These are phyloP conservation scores for Phylloscopus trochilus DNA, from an alignment of 2,113 vertebrate species.

Conservation along the genomic window DNA sequence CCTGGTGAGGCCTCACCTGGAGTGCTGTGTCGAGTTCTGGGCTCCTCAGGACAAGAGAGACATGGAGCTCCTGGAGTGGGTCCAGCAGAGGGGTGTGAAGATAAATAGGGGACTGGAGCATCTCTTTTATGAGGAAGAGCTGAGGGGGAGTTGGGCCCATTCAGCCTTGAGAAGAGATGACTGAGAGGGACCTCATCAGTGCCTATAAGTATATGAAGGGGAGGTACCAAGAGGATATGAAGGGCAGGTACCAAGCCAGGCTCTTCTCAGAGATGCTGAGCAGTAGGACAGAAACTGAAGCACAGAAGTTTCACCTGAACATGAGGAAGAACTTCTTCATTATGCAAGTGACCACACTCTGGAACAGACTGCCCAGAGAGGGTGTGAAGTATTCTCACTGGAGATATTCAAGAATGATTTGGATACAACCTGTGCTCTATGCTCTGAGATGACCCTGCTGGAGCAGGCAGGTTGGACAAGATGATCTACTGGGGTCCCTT, in stretches of 20 bases:
- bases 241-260: neutral
- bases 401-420: neutral
- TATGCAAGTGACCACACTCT: accelerated
- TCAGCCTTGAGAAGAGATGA: neutral
- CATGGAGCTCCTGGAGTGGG: neutral
- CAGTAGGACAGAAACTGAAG: neutral
- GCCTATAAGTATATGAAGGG: neutral
- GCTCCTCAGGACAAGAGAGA: neutral
- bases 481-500: neutral
- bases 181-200: neutral
- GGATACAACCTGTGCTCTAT: no score
- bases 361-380: neutral
- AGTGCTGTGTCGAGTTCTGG: neutral
- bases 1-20: neutral
- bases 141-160: neutral
- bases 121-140: neutral
- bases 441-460: neutral
- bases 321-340: neutral
- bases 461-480: neutral
- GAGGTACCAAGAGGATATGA: neutral
- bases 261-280: neutral
- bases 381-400: neutral
- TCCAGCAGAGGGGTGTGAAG: neutral
- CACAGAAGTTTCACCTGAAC: neutral
- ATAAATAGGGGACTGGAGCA: neutral